Percentiles rank a stretch among this genome's conserved stretches.
Evolutionary conservation across 2,113 vertebrate genomes (phyloP).

Genomic region (Neodontobutis hainanensis): DNA sequence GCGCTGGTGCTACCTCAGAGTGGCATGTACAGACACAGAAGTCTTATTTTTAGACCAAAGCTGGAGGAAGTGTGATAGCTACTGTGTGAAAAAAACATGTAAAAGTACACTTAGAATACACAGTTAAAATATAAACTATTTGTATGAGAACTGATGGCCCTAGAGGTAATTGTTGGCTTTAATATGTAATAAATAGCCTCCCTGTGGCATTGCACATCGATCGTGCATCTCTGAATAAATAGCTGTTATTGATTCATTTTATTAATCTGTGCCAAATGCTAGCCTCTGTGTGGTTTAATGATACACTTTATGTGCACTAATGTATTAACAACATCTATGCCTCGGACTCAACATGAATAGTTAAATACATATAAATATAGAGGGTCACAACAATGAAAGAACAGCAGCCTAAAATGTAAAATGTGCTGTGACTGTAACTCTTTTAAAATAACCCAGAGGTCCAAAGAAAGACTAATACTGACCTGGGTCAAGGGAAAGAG

Average conservation of each 20-base stretch:
- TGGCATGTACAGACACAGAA: conserved; percentile 44
- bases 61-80: conserved; percentile 22
- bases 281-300: neutral
- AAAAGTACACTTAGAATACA: neutral
- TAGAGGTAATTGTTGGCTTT: conserved; percentile 21
- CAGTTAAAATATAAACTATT: neutral
- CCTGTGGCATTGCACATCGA: conserved; percentile 39
- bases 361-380: neutral
- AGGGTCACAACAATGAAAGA: too few relatives aligned
- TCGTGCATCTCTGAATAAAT: conserved; percentile 51
- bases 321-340: conserved; percentile 12
- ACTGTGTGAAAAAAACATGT: neutral
- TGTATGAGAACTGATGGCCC: conserved; percentile 14
- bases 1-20: conserved; percentile 50
- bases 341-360: neutral
- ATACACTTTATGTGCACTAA: conserved; percentile 12
- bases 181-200: conserved; percentile 37
- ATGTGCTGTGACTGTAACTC: too few relatives aligned
- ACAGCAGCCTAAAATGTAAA: too few relatives aligned
- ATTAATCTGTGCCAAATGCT: conserved; percentile 31
- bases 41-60: conserved; percentile 71
- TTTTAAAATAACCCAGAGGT: neutral
- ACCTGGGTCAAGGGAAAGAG: neutral
- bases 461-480: neutral
- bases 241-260: conserved; percentile 53